phyloP scores from a whole-genome alignment of 2,888 invertebrate genomes.

The Hedychridium roseum region DNA sequence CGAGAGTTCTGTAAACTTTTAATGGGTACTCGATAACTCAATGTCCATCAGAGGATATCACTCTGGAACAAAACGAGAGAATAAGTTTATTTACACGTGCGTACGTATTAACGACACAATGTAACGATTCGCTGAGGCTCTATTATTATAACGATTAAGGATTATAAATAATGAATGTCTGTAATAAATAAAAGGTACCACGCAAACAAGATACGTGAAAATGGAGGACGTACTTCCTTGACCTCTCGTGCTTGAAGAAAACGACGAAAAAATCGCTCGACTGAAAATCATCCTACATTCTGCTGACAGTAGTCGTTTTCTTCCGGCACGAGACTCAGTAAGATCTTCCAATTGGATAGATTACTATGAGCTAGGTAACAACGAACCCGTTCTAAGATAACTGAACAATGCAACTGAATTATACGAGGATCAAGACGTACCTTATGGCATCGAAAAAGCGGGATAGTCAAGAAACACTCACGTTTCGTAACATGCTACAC shows the following conservation, averaged over 20 bases:
- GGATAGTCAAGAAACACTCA: too few species aligned
- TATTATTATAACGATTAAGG: conserved; percentile 58
- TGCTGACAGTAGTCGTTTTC: conserved; percentile 20
- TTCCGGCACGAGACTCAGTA: conserved; percentile 15
- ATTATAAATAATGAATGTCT: conserved; percentile 63
- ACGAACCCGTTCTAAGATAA: conserved; percentile 37
- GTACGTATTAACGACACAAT: conserved; percentile 49
- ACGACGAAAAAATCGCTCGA: neutral
- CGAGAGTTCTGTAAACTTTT: conserved; percentile 51
- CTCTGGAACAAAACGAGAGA: conserved; percentile 45
- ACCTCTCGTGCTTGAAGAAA: conserved; percentile 32
- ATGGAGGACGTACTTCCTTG: conserved; percentile 33
- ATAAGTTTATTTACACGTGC: conserved; percentile 49
- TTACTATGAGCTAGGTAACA: conserved; percentile 58
- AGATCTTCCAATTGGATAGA: conserved; percentile 28
- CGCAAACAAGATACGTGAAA: conserved; percentile 40
- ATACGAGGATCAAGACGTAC: too few species aligned
- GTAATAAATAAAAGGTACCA: conserved; percentile 62
- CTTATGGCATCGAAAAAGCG: too few species aligned
- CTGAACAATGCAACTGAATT: too few species aligned
- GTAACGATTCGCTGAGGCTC: conserved; percentile 58
- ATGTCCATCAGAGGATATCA: conserved; percentile 50
- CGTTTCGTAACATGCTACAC: too few species aligned
- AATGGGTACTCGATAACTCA: conserved; percentile 46
- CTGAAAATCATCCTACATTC: conserved; percentile 8